A percentile compares a stretch with the other conserved stretches of the same genome.
These are phyloP conservation scores for Drosophila punjabiensis DNA, from an alignment of 1,140 invertebrate genomes.

Conservation along the genomic window DNA sequence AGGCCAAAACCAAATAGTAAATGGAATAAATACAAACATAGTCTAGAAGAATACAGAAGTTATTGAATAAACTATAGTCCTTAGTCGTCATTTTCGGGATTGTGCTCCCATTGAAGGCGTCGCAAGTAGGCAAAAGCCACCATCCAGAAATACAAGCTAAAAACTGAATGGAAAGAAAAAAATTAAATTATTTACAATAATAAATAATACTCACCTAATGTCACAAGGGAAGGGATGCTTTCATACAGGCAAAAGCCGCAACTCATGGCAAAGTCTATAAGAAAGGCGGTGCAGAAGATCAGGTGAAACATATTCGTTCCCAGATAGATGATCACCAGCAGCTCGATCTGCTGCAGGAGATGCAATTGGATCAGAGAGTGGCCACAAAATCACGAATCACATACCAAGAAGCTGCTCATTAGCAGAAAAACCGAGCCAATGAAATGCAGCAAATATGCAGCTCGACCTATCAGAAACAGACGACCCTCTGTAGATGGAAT, in stretches of 20 bases:
- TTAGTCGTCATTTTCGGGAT: slow-evolving; percentile 24
- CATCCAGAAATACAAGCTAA: slow-evolving; percentile 41
- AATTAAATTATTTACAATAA: neutral
- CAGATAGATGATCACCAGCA: slow-evolving; percentile 19
- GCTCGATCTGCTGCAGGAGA: slow-evolving; percentile 38
- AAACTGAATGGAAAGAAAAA: slow-evolving; percentile 11
- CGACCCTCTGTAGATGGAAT: neutral
- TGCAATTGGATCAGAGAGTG: slow-evolving; percentile 21
- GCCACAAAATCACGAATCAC: neutral
- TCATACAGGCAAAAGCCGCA: slow-evolving; percentile 19
- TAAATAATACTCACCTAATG: slow-evolving; percentile 13
- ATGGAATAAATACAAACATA: slow-evolving; percentile 26
- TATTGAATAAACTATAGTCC: slow-evolving; percentile 14
- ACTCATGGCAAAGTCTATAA: slow-evolving; percentile 7
- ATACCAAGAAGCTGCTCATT: slow-evolving; percentile 40
- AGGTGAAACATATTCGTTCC: slow-evolving; percentile 24
- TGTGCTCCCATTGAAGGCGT: slow-evolving; percentile 30
- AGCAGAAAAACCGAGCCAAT: slow-evolving; percentile 42
- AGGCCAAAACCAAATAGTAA: slow-evolving; percentile 39
- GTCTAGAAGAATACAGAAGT: slow-evolving; percentile 12
- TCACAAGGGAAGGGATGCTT: neutral
- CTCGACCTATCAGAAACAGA: slow-evolving; percentile 1
- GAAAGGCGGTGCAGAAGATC: slow-evolving; percentile 20
- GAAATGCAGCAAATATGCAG: slow-evolving; percentile 42
- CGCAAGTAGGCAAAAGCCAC: slow-evolving; percentile 39